A percentile compares a stretch with the other conserved stretches of the same genome.
phyloP scores from a whole-genome alignment of 2,888 invertebrate species.

The Ennomos erosarius region DNA sequence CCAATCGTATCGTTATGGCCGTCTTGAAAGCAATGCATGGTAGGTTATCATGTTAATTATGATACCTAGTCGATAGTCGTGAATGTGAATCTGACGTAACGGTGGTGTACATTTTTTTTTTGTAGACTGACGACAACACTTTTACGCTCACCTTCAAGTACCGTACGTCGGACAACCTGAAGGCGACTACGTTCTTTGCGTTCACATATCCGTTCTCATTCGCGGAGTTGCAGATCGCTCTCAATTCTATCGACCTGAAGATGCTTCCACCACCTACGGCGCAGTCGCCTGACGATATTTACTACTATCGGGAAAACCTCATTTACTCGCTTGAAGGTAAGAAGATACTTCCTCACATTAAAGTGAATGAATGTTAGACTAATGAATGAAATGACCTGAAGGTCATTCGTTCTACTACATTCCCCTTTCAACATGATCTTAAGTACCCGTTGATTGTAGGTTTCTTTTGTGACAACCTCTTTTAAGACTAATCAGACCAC shows the following conservation, averaged over 20 bases:
- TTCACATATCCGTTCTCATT: conserved; percentile 97
- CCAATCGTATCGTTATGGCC: too few species aligned
- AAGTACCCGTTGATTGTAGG: too few species aligned
- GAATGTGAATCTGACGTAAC: too few species aligned
- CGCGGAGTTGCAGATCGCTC: conserved; percentile 90
- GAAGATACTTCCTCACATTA: not conserved
- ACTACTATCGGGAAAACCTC: conserved; percentile 93
- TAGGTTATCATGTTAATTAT: too few species aligned
- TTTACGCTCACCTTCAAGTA: conserved; percentile 91
- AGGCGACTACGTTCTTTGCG: conserved; percentile 93
- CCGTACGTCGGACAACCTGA: conserved; percentile 88
- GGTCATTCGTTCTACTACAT: too few species aligned
- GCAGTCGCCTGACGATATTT: conserved; percentile 88
- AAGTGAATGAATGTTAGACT: not conserved
- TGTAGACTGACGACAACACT: conserved; percentile 89
- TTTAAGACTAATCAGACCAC: too few species aligned
- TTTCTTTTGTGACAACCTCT: too few species aligned
- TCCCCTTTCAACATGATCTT: too few species aligned
- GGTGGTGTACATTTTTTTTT: too few species aligned
- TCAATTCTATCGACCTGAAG: conserved; percentile 88
- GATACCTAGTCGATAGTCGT: too few species aligned
- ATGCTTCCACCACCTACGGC: conserved; percentile 74
- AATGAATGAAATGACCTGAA: not conserved
- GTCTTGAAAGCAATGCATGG: too few species aligned
- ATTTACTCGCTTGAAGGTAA: conserved; percentile 90